Percentiles rank a stretch among this genome's conserved stretches.
phyloP scores from a whole-genome alignment of 1,140 invertebrate species.

The Bradysia coprophila region DNA sequence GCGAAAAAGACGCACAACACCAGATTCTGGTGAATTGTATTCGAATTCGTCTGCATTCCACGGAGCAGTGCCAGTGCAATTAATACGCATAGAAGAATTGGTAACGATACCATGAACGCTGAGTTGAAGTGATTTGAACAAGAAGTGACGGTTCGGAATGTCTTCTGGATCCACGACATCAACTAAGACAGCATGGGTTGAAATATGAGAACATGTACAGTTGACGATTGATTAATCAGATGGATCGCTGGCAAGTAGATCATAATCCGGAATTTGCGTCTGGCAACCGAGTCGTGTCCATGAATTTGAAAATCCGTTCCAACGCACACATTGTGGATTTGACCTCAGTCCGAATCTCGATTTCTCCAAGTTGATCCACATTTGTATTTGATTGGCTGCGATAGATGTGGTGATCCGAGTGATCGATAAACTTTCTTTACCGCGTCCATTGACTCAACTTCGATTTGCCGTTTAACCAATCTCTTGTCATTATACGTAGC shows the following conservation, averaged over 20 bases:
- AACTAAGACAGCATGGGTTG: conserved; percentile 79
- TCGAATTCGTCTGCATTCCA: conserved; percentile 70
- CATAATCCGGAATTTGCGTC: conserved; percentile 51
- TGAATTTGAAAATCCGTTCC: conserved; percentile 29
- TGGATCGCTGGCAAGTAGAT: conserved; percentile 21
- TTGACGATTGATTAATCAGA: conserved; percentile 50
- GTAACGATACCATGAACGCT: conserved; percentile 66
- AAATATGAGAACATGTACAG: conserved; percentile 84
- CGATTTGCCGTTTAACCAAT: conserved; percentile 23
- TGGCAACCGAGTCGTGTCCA: conserved; percentile 83
- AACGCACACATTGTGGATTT: conserved; percentile 76
- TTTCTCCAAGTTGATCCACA: conserved; percentile 52
- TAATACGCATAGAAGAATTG: conserved; percentile 55
- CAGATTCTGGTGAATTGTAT: conserved; percentile 86
- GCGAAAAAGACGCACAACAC: conserved; percentile 73
- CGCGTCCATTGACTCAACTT: conserved; percentile 21
- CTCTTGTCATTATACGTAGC: conserved; percentile 21
- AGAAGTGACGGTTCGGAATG: conserved; percentile 67
- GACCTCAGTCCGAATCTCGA: conserved; percentile 51
- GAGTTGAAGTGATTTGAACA: conserved; percentile 73
- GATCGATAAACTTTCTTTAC: conserved; percentile 34
- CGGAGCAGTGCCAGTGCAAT: conserved; percentile 57
- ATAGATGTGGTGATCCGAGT: conserved; percentile 43
- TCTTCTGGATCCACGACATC: conserved; percentile 81
- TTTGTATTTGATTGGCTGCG: conserved; percentile 48